Base-by-base conservation (phyloP, 2,888 invertebrate species). In the Pilophorus perplexus region DNA sequence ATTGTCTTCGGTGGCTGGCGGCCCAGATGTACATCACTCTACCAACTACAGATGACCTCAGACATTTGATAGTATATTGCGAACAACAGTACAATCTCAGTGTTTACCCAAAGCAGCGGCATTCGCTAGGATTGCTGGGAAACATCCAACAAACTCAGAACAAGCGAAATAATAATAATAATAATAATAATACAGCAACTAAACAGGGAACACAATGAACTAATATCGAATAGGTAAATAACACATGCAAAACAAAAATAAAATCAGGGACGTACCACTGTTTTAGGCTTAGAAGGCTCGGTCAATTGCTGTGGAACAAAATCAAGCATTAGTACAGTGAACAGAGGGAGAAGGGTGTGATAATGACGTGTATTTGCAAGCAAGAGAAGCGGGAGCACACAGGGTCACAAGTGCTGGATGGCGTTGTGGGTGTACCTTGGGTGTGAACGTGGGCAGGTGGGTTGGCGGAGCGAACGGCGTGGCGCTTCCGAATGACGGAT, bases 391-490 rank as follows among this genome's bases (percentile, higher is more conserved):
- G 48, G 38, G 6, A 57, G 3, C 20, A 4, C 4, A 22, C 46
- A 20, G 2, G 44, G 25, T 42, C 12, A 16, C 20, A 25, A 8
- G n/a, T 14, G 44, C 6, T 10, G 33, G 6, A 33, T 33, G 33
- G 37, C n/a, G 5, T 6, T 28, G 8, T 2, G 18, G 27, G 69
- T 75, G 78, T 81, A 93, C 93, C 89, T 93, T 93, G 74, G 92
- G 92, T 73, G 93, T 89, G 77, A 91, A 93, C 38, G 91, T 84
- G 71, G 90, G 85, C 72, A 92, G 80, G 75, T 93, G 92, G 76
- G 87, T 88, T 27, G 93, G 92, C 69, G 93, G 91, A 74, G 89
- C 90, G 78, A 93, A 93, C 8, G 93, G 93, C 59, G 91, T 89
- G 23, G 89, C 83, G 46, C 86, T 85, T 25, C 86, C 84, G 68